phyloP scores from a whole-genome alignment of 2,888 invertebrate species.

The Nomada goodeniana region DNA sequence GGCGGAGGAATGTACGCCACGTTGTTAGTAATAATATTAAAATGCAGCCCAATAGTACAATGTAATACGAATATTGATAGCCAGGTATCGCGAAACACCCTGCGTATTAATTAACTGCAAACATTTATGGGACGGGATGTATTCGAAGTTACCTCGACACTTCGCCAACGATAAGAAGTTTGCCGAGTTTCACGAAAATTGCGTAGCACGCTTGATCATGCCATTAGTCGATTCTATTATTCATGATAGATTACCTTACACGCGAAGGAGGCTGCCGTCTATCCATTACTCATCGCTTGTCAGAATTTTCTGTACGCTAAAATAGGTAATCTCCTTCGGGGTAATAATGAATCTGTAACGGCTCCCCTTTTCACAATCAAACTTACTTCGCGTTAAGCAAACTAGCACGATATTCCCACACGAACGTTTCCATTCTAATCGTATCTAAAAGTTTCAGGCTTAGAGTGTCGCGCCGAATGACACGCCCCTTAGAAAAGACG shows the following conservation, averaged over 20 bases:
- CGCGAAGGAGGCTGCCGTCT: conserved; percentile 22
- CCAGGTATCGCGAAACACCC: neutral
- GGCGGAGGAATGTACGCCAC: no score
- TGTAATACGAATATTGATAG: neutral
- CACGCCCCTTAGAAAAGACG: no score
- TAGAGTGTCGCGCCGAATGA: no score
- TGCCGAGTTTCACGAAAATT: conserved; percentile 25
- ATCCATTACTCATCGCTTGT: conserved; percentile 42
- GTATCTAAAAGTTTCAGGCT: neutral
- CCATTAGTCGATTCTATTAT: conserved; percentile 58
- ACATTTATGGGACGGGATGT: neutral
- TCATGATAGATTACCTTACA: conserved; percentile 51
- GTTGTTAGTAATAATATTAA: no score
- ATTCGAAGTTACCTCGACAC: conserved; percentile 34
- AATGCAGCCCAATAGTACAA: no score
- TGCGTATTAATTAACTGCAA: neutral
- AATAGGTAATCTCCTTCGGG: neutral
- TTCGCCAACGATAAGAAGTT: conserved; percentile 50
- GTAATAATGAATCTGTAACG: neutral
- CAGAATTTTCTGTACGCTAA: conserved; percentile 24
- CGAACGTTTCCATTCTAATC: neutral
- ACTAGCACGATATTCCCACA: neutral
- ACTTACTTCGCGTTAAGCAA: neutral
- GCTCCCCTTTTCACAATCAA: neutral
- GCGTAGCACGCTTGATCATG: conserved; percentile 18